These are phyloP conservation scores for Heliconius himera DNA, from an alignment of 1,140 invertebrate species.

Conservation along the genomic window DNA sequence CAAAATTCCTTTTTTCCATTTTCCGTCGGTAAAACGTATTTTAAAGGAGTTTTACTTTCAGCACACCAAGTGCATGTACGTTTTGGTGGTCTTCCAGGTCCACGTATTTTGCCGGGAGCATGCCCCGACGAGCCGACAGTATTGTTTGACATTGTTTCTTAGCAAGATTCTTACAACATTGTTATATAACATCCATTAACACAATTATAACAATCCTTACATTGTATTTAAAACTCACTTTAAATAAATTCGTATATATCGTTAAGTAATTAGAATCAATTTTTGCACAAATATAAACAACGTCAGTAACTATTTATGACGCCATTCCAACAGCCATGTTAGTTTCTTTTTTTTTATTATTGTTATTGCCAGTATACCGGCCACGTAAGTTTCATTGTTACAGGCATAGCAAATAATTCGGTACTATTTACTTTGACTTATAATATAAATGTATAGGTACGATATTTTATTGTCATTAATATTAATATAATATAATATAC, in stretches of 20 bases:
- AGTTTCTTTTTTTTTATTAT: conserved; percentile 51
- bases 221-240: conserved; percentile 45
- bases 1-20: conserved; percentile 96
- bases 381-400: conserved; percentile 23
- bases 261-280: conserved; percentile 41
- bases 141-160: conserved; percentile 75
- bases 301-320: conserved; percentile 78
- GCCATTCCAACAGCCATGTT: conserved; percentile 78
- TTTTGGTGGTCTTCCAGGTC: conserved; percentile 89
- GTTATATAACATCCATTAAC: conserved; percentile 45
- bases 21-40: conserved; percentile 92
- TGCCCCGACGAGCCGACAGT: conserved; percentile 78
- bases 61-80: conserved; percentile 92
- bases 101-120: conserved; percentile 82
- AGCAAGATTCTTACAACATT: conserved; percentile 59
- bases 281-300: conserved; percentile 78
- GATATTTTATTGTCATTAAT: too few relatives aligned
- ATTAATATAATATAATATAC: too few relatives aligned
- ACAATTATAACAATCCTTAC: conserved; percentile 44
- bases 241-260: conserved; percentile 36
- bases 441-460: too few relatives aligned
- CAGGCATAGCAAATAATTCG: background rate
- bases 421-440: too few relatives aligned
- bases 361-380: conserved; percentile 38
- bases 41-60: conserved; percentile 89